Evolutionary conservation across 2,113 vertebrate species (phyloP), one percentile per base, ranked within the genome.

Genomic region (Paralichthys olivaceus): DNA sequence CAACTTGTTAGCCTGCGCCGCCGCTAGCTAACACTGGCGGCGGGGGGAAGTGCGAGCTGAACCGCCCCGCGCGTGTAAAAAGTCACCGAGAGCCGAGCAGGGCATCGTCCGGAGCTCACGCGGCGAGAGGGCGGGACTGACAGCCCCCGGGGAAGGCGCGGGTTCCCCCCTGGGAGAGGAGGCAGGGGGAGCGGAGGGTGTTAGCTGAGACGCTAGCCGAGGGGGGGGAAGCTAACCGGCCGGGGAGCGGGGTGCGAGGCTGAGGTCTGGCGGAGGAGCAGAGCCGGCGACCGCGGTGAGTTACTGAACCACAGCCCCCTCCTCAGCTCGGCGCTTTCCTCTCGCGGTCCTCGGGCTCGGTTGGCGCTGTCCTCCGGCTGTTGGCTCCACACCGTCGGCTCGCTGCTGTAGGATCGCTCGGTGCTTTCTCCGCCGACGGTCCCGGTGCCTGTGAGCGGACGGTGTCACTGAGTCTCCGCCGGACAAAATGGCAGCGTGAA

Each of bases 401-500:
- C 8, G 19, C 23, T 66, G 19, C 12, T 11, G 0, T 1, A 6
- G 23, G 4, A 7, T 55, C 1, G 0, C 4, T 22, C 51, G 51
- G 51, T n/a, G 51, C 8, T 7, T 8, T 22, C 7, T 20, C 51
- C 2, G 7, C 7, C 7, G 45, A 19, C 17, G 15, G 45, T 19
- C 19, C 45, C 45, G 45, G 45, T 51, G 17, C 17, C 49, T n/a
- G 4, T 20, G 49, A 14, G 7, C 20, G 7, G 49, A n/a, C 49
- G 49, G 49, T 43, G 14, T 43, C 11, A 7, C 57, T 51, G 77
- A 67, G 82, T 23, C 84, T 85, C 77, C 45, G 68, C 88, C 87
- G 91, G 91, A 95, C 94, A 95, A 95, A 95, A 95, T 95, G 94
- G 94, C 92, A 94, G 94, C 92, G 90, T 92, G 70, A 83, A 90